Percentiles rank a stretch among this genome's conserved stretches.
These are phyloP conservation scores for Tupaia chinensis DNA, from an alignment of 2,113 vertebrate genomes.

Conservation along the genomic window DNA sequence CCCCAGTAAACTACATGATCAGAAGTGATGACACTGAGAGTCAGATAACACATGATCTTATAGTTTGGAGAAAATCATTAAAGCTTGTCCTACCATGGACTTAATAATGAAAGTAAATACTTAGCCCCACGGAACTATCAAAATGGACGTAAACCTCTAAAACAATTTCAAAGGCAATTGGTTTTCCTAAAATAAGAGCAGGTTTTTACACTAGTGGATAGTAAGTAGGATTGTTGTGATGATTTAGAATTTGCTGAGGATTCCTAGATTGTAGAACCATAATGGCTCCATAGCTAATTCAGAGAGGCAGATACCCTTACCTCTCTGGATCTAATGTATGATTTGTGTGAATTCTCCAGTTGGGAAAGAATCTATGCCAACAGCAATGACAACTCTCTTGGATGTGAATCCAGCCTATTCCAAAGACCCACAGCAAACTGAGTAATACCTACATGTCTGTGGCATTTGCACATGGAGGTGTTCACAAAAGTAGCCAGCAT, in stretches of 20 bases:
- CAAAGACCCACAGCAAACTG: neutral
- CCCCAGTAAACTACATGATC: neutral
- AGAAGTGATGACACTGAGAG: neutral
- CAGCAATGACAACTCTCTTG: neutral
- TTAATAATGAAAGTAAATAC: conserved; percentile 27
- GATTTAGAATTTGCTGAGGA: conserved; percentile 68
- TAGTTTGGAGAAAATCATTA: conserved; percentile 27
- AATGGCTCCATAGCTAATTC: conserved; percentile 60
- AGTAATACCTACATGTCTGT: neutral
- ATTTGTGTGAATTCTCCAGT: conserved; percentile 33
- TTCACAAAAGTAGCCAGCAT: neutral
- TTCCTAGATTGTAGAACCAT: conserved; percentile 56
- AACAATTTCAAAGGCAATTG: conserved; percentile 75
- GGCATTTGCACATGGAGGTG: neutral
- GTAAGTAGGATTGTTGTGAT: conserved; percentile 62
- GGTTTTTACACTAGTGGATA: conserved; percentile 74
- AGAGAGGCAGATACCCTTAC: neutral
- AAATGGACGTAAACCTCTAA: conserved; percentile 67
- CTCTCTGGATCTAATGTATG: conserved; percentile 3
- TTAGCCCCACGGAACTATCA: conserved; percentile 53
- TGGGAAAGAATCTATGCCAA: conserved; percentile 43
- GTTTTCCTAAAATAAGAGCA: conserved; percentile 77
- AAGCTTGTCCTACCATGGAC: neutral
- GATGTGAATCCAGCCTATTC: neutral
- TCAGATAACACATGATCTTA: neutral